Base-by-base conservation (phyloP, 2,888 invertebrate species). In the Nephrotoma flavescens region DNA sequence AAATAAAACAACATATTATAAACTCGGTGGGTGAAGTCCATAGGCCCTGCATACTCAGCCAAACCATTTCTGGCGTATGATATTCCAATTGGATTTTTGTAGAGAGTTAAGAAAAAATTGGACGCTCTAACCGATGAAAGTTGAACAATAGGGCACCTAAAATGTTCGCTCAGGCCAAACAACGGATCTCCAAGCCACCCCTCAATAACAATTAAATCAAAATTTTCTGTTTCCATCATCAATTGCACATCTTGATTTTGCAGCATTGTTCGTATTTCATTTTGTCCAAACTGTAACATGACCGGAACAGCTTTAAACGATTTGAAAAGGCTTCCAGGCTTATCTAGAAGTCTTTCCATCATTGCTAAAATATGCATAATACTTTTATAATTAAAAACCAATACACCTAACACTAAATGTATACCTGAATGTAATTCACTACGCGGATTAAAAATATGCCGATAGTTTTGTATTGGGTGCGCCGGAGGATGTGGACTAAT, bases 61-160 rank as follows among this genome's bases (percentile, higher is more conserved):
- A 92, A 92, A 87, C 92, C 92, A 0, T 91, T 89, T 6, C 91
- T 11, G 0, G 91, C 90, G 1, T 92, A 92, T 0, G 92, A 90
- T 5, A 92, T 86, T 88, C 92, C 92, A 11, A 92, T 89, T 0
- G 92, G 92, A 87, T 92, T 92, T 44, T 92, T 90, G 9, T 89
- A 89, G 1, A 90, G 88, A 31, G 92, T 89, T 86, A 92, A 92
- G 86, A 92, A 92, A 9, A 44, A 12, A 57, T 15, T 12, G 2
- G 71, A n/a, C 1, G 87, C 84, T 86, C 44, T 4, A 11, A 44
- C 12, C 9, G 83, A 52, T 42, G 85, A 86, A 84, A 84, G 15
- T 42, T 42, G 15, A 7, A 84, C 42, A 42, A 84, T 9, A 0
- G 84, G 15, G 4, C 84, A 84, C 3, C 42, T 84, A 42, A 84